A percentile compares a stretch with the other conserved stretches of the same genome.
These are phyloP conservation scores for Planococcus citri DNA, from an alignment of 1,140 invertebrate species.

Conservation along the genomic window DNA sequence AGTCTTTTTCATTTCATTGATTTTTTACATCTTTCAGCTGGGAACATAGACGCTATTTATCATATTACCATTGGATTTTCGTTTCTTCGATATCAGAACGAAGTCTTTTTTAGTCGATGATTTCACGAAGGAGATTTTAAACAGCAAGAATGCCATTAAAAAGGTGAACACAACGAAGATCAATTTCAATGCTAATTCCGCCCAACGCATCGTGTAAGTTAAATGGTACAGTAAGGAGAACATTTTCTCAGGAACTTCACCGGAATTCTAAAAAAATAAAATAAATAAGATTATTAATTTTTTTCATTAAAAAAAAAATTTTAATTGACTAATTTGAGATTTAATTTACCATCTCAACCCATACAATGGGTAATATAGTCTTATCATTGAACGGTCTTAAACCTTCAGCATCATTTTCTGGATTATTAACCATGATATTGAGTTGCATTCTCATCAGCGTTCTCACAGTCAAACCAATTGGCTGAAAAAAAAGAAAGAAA, in stretches of 20 bases:
- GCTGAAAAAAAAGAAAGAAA: constrained; percentile 23
- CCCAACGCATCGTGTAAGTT: neutral
- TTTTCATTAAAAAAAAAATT: neutral
- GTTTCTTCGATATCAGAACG: neutral
- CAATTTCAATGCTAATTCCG: neutral
- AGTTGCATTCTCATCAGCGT: constrained; percentile 29
- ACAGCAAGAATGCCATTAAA: neutral
- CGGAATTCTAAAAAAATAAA: neutral
- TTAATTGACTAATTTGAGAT: neutral
- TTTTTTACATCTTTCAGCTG: neutral
- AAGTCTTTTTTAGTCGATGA: constrained; percentile 1
- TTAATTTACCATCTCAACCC: constrained; percentile 29
- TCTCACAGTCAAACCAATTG: constrained; percentile 29
- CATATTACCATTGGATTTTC: neutral
- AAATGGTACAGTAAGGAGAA: neutral
- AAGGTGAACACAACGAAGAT: neutral
- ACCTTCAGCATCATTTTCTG: neutral
- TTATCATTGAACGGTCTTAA: constrained; percentile 25
- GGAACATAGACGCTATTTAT: neutral
- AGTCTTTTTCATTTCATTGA: constrained; percentile 15
- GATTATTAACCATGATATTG: constrained; percentile 29
- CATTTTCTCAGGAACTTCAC: constrained; percentile 12
- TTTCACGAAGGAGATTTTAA: constrained; percentile 9
- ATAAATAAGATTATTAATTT: neutral
- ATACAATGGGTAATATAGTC: constrained; percentile 28